A percentile compares a stretch with the other conserved stretches of the same genome.
phyloP scores from a whole-genome alignment of 2,113 vertebrate genomes.

The Bos javanicus region DNA sequence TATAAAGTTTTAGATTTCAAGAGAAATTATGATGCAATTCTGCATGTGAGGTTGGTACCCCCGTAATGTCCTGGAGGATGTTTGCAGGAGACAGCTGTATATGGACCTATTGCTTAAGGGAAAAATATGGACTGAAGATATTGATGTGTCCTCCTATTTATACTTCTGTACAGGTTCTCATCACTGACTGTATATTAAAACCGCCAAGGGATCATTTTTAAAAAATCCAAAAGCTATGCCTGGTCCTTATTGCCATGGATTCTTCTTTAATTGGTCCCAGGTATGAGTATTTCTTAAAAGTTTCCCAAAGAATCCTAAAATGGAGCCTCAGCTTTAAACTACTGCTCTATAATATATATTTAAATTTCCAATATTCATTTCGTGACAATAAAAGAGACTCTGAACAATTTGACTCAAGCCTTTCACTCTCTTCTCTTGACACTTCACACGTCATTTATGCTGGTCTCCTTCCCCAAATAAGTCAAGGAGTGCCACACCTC shows the following conservation, averaged over 20 bases:
- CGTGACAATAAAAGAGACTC: neutral
- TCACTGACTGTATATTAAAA: conserved; percentile 9
- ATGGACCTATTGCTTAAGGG: neutral
- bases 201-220: neutral
- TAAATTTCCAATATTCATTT: neutral
- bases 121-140: neutral
- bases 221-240: neutral
- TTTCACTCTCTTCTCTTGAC: neutral
- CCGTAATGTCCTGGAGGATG: neutral
- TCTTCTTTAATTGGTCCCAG: neutral
- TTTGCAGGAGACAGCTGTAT: neutral
- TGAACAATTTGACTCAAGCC: neutral
- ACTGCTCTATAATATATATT: neutral
- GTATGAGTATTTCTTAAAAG: conserved; percentile 13
- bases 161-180: neutral
- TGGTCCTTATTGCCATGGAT: neutral
- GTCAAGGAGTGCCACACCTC: neutral
- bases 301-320: neutral
- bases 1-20: neutral
- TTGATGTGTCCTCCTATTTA: neutral
- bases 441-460: neutral
- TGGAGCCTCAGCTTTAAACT: neutral
- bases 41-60: neutral
- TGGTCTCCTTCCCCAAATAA: neutral
- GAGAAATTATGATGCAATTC: neutral